Base-by-base conservation (phyloP, 2,888 invertebrate genomes). In the Drosophila acutilabella region DNA sequence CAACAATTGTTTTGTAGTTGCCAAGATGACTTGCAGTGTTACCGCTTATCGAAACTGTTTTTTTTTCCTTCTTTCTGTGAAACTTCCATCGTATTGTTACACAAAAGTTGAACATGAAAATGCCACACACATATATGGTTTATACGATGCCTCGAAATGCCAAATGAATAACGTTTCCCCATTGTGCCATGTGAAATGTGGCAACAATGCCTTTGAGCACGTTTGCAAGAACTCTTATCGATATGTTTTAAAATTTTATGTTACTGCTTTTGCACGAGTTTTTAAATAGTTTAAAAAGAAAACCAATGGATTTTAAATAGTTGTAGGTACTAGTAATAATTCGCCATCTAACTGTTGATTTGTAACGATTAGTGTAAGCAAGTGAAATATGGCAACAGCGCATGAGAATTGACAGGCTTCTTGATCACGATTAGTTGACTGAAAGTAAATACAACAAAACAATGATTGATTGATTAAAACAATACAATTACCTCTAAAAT, bases 41-140 rank as follows among this genome's bases (percentile, higher is more conserved):
- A 30, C 33, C 30, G 30, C 26, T 33, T 33, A 44, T 56, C 54
- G 42, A 48, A 48, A 48, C 30, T 71, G 48, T 53, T 57, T 41
- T 40, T 36, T 8, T 8, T 30, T 30, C 30, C 6, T 26, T 30
- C 8, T 30, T 30, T 30, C 30, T 30, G 30, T 30, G 8, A 30
- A 30, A 30, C 30, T 30, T 30, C 8, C 30, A 30, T 30, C 30
- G 30, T 30, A 60, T 67, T 67, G 62, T 74, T 50, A 44, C 40
- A 56, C 13, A 73, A 72, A 73, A 64, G 60, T 62, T 74, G 65
- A 30, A 70, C 79, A 76, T 62, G 45, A 56, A 78, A 78, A 75
- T 78, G 68, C 68, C 70, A 74, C 61, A 75, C 66, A 67, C 38
- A 54, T 30, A 30, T 36, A 13, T 36, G 36, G 11, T 36, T 64